A percentile compares a stretch with the other conserved stretches of the same genome.
These are phyloP conservation scores for Panthera tigris DNA, from an alignment of 2,113 vertebrate species.

Conservation along the genomic window DNA sequence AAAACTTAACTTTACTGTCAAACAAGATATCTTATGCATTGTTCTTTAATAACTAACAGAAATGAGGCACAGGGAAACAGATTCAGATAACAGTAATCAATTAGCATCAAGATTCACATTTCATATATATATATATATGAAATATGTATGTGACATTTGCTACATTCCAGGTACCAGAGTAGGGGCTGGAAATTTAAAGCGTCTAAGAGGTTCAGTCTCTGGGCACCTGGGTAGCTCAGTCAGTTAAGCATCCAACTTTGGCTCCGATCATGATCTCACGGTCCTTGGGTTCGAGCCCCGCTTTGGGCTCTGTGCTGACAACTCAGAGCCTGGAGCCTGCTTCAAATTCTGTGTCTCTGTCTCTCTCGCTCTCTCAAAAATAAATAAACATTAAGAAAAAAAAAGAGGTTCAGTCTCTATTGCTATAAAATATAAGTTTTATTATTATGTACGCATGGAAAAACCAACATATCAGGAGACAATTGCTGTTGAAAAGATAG, in stretches of 20 bases:
- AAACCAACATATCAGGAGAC: background rate
- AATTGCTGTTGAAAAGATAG: background rate
- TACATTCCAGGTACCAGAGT: background rate
- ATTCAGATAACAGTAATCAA: background rate
- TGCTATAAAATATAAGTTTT: background rate
- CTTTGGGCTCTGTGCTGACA: too few species aligned
- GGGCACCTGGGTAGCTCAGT: too few species aligned
- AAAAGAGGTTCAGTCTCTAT: background rate
- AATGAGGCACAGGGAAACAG: background rate
- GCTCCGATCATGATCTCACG: too few species aligned
- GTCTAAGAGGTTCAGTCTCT: background rate
- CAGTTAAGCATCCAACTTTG: too few species aligned
- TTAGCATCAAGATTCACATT: background rate
- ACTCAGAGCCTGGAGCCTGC: too few species aligned
- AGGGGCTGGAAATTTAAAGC: background rate
- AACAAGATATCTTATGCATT: slow-evolving; percentile 5
- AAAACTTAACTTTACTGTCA: background rate
- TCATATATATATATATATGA: background rate
- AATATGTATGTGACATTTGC: background rate
- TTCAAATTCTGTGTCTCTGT: too few species aligned
- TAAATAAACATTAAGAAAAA: too few species aligned
- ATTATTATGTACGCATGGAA: background rate
- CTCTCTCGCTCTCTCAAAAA: too few species aligned
- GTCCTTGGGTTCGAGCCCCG: too few species aligned
- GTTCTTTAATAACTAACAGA: slow-evolving; percentile 55